Conservation (phyloP, 2,797 vertebrate species). For the Miichthys miiuy region DNA sequence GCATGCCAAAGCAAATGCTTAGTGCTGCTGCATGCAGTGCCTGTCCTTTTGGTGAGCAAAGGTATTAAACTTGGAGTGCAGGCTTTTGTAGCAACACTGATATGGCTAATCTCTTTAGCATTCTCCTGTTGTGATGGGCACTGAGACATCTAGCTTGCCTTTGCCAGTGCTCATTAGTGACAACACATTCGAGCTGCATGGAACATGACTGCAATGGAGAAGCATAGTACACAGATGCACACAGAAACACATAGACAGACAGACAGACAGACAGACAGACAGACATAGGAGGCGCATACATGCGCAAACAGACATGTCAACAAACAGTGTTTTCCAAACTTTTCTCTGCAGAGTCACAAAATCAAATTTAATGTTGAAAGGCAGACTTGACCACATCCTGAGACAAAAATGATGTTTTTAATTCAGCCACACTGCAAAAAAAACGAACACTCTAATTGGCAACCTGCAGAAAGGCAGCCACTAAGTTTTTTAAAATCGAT, state of each 20-base stretch:
- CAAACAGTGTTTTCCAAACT: slow-evolving; percentile 13
- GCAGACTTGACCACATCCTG: slow-evolving; percentile 1
- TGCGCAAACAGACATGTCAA: slow-evolving; percentile 3
- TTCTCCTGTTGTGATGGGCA: slow-evolving; percentile 67
- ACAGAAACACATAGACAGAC: neutral
- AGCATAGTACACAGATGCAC: slow-evolving; percentile 9
- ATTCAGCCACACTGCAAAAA: slow-evolving; percentile 16
- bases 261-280: neutral
- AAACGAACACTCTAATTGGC: slow-evolving; percentile 6
- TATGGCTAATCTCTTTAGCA: slow-evolving; percentile 73
- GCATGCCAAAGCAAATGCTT: slow-evolving; percentile 64
- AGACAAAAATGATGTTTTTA: slow-evolving; percentile 14
- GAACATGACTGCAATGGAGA: slow-evolving; percentile 58
- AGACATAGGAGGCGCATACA: neutral
- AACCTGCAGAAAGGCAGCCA: slow-evolving; percentile 17
- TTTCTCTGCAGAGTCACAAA: slow-evolving; percentile 16
- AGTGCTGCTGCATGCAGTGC: slow-evolving; percentile 52
- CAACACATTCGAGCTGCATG: slow-evolving; percentile 53
- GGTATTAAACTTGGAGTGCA: slow-evolving; percentile 71
- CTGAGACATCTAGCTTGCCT: slow-evolving; percentile 64
- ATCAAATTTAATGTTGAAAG: slow-evolving; percentile 7
- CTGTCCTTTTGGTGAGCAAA: slow-evolving; percentile 63
- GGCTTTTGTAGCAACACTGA: slow-evolving; percentile 63
- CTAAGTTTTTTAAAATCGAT: slow-evolving; percentile 17
- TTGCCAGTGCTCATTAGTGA: slow-evolving; percentile 70